Evolutionary conservation across 2,797 vertebrate genomes (phyloP), one percentile per base, ranked within the genome.

Genomic region (Girardinus metallicus): DNA sequence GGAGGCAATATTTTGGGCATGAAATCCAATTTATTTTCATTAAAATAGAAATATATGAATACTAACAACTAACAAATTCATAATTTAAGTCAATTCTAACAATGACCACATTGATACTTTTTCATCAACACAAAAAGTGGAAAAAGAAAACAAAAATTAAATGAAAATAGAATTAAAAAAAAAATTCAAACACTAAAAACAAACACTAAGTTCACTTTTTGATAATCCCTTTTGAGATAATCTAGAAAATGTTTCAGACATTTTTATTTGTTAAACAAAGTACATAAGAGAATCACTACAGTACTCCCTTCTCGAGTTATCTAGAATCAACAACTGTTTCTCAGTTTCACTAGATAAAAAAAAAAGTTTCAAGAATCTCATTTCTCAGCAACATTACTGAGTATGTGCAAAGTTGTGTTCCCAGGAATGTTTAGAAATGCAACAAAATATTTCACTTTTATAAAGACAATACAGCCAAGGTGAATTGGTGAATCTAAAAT

Each of bases 371-470:
- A 80, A 73, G 47, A 5, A 16, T 60, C 10, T 76, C 0, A 23
- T n/a, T 51, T 57, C 73, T 79, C 21, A 78, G 76, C 16, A 76
- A 57, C 71, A 68, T 79, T 46, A 66, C 78, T 47, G 5, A 43
- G 12, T 29, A n/a, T 11, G 2, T 15, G 49, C 13, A 83, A 80
- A 2, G 41, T 46, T 23, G 46, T 66, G 16, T n/a, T 34, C 29
- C 74, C 26, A 73, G 41, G 21, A 72, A 77, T 64, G 26, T 70
- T 79, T 77, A 81, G 78, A 85, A 88, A 88, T 79, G 21, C 10
- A 76, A 64, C 9, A 57, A 66, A 49, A 41, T 78, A 74, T 29
- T 71, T 23, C n/a, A 44, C 23, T 62, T 78, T 72, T 66, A 39
- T 62, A 26, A 43, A 4, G 23, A 82, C 83, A 76, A 76, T 0